Conservation (phyloP, 2,888 invertebrate species). For the Panopea generosa region DNA sequence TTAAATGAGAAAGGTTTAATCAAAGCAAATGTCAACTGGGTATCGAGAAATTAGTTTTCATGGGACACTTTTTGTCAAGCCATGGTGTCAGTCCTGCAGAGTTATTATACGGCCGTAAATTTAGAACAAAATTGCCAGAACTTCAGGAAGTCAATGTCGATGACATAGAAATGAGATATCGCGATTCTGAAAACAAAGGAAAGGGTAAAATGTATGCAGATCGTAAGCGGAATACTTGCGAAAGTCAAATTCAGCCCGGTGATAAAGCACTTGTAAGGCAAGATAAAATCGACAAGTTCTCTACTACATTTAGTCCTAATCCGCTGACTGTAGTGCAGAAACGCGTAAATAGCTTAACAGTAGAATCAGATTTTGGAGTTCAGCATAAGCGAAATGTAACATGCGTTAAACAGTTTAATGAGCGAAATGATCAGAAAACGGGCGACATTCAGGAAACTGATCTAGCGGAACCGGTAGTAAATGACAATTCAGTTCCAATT, state of each 20-base stretch:
- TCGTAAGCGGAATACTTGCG: conserved; percentile 26
- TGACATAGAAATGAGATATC: conserved; percentile 30
- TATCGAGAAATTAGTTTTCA: conserved; percentile 28
- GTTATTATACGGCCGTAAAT: conserved; percentile 34
- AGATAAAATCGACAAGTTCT: conserved; percentile 39
- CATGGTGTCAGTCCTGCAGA: conserved; percentile 27
- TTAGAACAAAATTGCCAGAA: conserved; percentile 47
- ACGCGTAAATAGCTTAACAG: neutral
- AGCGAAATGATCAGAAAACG: too few relatives aligned
- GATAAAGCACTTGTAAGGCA: conserved; percentile 39
- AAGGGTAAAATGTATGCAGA: conserved; percentile 47
- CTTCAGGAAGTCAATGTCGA: neutral
- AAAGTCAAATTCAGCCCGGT: conserved; percentile 39
- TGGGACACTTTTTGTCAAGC: conserved; percentile 36
- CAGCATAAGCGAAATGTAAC: conserved; percentile 4
- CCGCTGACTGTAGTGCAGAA: neutral
- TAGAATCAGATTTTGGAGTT: neutral
- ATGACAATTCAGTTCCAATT: too few relatives aligned
- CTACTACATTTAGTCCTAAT: conserved; percentile 20
- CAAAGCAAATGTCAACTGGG: conserved; percentile 60
- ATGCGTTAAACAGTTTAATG: too few relatives aligned
- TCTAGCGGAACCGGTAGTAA: too few relatives aligned
- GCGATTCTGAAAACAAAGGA: conserved; percentile 31
- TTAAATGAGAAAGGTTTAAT: conserved; percentile 54
- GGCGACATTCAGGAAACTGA: too few relatives aligned